Conservation (phyloP, 2,113 vertebrate species). For the Motacilla tschutschensis region DNA sequence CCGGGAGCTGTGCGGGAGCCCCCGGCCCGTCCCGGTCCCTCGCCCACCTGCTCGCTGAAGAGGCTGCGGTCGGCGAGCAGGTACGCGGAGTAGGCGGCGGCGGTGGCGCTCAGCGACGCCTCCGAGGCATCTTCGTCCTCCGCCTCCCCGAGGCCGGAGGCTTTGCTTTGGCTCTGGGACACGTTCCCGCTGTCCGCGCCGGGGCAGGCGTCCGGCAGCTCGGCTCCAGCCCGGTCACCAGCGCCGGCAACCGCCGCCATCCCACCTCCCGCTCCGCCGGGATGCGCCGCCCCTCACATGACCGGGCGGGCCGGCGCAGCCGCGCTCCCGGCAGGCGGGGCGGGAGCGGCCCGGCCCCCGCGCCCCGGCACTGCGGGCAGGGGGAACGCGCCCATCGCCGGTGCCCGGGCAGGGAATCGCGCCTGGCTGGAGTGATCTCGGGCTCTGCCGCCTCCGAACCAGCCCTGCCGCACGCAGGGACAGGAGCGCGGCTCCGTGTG, state of each 20-base stretch:
- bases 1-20: background rate
- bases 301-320: background rate
- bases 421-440: fast-evolving
- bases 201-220: constrained; percentile 65
- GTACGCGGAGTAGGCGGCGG: constrained; percentile 59
- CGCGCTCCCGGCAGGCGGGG: background rate
- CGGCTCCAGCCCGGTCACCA: background rate
- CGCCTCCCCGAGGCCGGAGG: constrained; percentile 83
- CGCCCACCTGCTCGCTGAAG: constrained; percentile 55
- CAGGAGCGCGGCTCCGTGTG: fast-evolving
- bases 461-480: fast-evolving
- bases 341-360: no score
- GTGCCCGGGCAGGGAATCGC: fast-evolving
- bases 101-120: constrained; percentile 68
- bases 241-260: background rate
- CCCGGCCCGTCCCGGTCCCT: background rate
- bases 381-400: fast-evolving
- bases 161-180: constrained; percentile 88
- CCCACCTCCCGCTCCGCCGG: background rate
- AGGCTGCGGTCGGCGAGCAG: constrained; percentile 63
- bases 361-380: fast-evolving
- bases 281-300: background rate
- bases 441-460: background rate
- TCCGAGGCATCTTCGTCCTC: constrained; percentile 72
- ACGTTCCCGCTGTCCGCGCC: constrained; percentile 89